A percentile compares a stretch with the other conserved stretches of the same genome.
phyloP scores from a whole-genome alignment of 1,140 invertebrate genomes.

The Acromyrmex echinatior region DNA sequence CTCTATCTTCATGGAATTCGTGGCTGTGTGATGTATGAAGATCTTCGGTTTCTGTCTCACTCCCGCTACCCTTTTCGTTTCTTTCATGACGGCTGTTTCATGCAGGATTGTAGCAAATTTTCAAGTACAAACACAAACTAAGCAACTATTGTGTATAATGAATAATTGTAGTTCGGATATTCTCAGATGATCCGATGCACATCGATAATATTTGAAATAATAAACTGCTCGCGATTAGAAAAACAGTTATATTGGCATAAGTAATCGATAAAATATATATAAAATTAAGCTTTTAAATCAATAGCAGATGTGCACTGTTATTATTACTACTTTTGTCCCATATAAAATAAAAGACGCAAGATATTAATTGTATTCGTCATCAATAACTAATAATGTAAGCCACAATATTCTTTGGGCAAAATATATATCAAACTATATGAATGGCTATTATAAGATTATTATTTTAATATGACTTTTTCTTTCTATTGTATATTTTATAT shows the following conservation, averaged over 20 bases:
- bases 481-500: not conserved
- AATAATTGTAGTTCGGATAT: conserved; percentile 58
- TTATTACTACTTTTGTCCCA: not conserved
- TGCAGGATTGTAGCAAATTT: conserved; percentile 82
- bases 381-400: not conserved
- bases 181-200: conserved; percentile 40
- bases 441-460: not conserved
- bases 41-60: conserved; percentile 86
- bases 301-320: conserved; percentile 1
- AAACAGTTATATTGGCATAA: not conserved
- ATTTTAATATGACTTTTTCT: not conserved
- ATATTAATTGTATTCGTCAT: conserved; percentile 23
- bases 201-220: conserved; percentile 37
- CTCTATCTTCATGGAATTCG: conserved; percentile 84
- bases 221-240: conserved; percentile 53
- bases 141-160: conserved; percentile 71
- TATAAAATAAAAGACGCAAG: not conserved
- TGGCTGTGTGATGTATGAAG: conserved; percentile 83
- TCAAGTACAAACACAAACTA: conserved; percentile 78
- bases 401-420: not conserved
- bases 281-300: conserved; percentile 4
- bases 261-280: not conserved
- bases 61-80: conserved; percentile 86
- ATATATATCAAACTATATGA: not conserved
- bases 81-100: conserved; percentile 85